Evolutionary conservation across 2,113 vertebrate genomes (phyloP).

Genomic region (Excalfactoria chinensis): DNA sequence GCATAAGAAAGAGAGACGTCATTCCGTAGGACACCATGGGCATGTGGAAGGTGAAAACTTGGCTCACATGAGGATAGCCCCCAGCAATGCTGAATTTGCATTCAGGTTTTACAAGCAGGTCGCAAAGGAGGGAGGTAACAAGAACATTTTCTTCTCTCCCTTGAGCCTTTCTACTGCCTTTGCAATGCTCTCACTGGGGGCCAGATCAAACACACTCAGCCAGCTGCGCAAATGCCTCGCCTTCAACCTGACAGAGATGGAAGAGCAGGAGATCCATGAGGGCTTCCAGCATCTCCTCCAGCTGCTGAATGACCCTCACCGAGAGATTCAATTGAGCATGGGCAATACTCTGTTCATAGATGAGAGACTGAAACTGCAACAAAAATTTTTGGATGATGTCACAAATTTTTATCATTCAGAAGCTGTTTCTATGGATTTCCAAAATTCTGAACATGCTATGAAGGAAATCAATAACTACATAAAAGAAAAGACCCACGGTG

Average conservation of each 20-base stretch:
- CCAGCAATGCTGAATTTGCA: slow-evolving; percentile 82
- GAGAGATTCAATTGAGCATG: slow-evolving; percentile 56
- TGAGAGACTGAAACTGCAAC: slow-evolving; percentile 41
- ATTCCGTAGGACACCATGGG: neutral
- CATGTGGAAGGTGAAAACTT: neutral
- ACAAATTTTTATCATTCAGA: slow-evolving; percentile 76
- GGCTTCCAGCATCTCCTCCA: slow-evolving; percentile 78
- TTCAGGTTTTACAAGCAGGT: slow-evolving; percentile 83
- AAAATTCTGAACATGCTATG: slow-evolving; percentile 52
- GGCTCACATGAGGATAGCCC: slow-evolving; percentile 34
- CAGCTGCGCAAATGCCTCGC: slow-evolving; percentile 79
- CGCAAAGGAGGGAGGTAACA: neutral
- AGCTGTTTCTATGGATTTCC: slow-evolving; percentile 75
- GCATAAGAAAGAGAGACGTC: neutral
- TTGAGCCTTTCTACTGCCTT: slow-evolving; percentile 85
- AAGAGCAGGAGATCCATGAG: slow-evolving; percentile 72
- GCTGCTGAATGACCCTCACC: slow-evolving; percentile 61
- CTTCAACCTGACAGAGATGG: slow-evolving; percentile 72
- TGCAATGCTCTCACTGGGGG: slow-evolving; percentile 83
- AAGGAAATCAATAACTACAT: slow-evolving; percentile 82
- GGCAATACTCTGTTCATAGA: slow-evolving; percentile 80
- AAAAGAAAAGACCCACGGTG: slow-evolving; percentile 81
- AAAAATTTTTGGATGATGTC: slow-evolving; percentile 72
- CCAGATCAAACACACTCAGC: slow-evolving; percentile 75
- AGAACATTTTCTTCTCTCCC: slow-evolving; percentile 89